phyloP scores from a whole-genome alignment of 2,113 vertebrate species.

The Charadrius vociferus region DNA sequence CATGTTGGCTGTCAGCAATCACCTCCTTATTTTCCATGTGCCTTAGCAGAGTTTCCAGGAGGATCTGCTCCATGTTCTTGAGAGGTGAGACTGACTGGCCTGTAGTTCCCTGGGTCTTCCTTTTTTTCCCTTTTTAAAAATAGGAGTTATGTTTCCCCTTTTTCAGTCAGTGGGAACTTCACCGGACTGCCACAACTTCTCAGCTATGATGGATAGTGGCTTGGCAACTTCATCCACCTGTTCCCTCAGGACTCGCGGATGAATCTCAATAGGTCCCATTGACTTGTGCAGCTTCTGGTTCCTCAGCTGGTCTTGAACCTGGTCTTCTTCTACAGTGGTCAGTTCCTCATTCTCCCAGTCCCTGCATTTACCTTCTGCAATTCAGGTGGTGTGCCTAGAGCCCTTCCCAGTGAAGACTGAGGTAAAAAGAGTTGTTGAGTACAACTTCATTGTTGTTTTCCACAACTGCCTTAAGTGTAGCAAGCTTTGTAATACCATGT shows the following conservation, averaged over 20 bases:
- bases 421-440: background rate
- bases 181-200: background rate
- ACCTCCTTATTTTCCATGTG: too few relatives aligned
- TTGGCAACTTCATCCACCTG: background rate
- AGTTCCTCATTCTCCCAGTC: background rate
- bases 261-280: background rate
- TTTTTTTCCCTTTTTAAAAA: background rate
- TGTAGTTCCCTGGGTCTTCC: background rate
- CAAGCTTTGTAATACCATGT: background rate
- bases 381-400: background rate
- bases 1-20: too few relatives aligned
- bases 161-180: background rate
- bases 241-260: background rate
- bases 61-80: background rate
- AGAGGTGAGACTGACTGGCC: background rate
- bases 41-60: too few relatives aligned
- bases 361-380: background rate
- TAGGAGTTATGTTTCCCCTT: background rate
- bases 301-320: background rate
- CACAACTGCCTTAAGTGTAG: background rate
- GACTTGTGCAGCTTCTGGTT: background rate
- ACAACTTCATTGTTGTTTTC: background rate
- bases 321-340: background rate
- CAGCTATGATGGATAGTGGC: background rate
- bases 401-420: background rate